Conservation (phyloP, 2,797 vertebrate genomes). For the Otolemur crassicaudatus region DNA sequence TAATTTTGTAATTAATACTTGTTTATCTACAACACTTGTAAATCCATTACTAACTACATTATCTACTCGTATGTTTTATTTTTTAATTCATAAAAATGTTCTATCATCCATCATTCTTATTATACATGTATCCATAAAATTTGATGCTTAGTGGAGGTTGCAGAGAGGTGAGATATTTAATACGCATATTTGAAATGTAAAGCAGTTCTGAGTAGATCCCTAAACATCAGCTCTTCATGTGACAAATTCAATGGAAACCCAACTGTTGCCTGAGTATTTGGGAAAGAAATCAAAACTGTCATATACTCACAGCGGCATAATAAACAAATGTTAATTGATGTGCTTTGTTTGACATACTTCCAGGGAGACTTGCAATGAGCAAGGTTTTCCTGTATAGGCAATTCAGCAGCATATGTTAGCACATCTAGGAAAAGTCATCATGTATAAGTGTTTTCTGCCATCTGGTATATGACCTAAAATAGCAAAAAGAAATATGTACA, state of each 20-base stretch:
- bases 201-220: slow-evolving; percentile 66
- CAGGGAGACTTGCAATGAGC: slow-evolving; percentile 84
- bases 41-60: neutral
- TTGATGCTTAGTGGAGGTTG: slow-evolving; percentile 35
- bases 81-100: neutral
- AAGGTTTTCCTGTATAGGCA: slow-evolving; percentile 81
- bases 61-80: neutral
- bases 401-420: slow-evolving; percentile 84
- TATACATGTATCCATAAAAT: slow-evolving; percentile 36
- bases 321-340: slow-evolving; percentile 86
- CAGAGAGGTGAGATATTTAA: slow-evolving; percentile 49
- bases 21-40: neutral
- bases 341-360: slow-evolving; percentile 85
- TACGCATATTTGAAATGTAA: slow-evolving; percentile 77
- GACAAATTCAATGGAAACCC: slow-evolving; percentile 69
- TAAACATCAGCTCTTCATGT: slow-evolving; percentile 65
- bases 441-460: slow-evolving; percentile 84
- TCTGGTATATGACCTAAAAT: slow-evolving; percentile 85
- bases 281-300: slow-evolving; percentile 78
- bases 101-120: neutral
- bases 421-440: slow-evolving; percentile 83
- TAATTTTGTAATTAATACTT: neutral
- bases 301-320: slow-evolving; percentile 73
- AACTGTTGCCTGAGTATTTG: slow-evolving; percentile 75
- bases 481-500: slow-evolving; percentile 70